Base-by-base conservation (phyloP, 2,888 invertebrate genomes). In the Mimachlamys varia region DNA sequence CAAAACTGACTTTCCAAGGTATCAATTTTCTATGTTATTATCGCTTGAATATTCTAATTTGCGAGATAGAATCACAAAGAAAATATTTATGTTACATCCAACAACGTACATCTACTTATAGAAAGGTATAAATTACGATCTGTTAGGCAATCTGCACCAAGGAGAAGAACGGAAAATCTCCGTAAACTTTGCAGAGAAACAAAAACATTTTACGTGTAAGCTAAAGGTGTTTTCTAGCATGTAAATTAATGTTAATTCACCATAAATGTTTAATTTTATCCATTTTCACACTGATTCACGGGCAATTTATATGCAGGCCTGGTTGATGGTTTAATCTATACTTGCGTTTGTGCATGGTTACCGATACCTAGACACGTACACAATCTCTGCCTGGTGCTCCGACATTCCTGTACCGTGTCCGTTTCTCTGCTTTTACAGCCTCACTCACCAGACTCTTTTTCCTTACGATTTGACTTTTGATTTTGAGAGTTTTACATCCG, bases 21-120 rank as follows among this genome's bases (percentile, higher is more conserved):
- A 76, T 76, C 27, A 76, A 33, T 76, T 76, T 76, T 33, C 76
- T 76, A 33, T 76, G 33, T 76, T 7, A 76, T 76, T 76, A 76
- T 76, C 76, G 33, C 76, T 15, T 76, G 76, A 76, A 33, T n/a
- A 33, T 33, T 76, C 33, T 76, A 15, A 76, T 33, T 76, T 76
- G 19, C 27, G 33, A 33, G 27, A 27, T 22, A 76, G 33, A 76
- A 76, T 76, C 76, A 76, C 76, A 27, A 10, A 33, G 12, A 12
- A 44, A 44, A 5, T 33, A 27, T 7, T 76, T 33, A 76, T 22
- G 10, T 76, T 27, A 33, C 17, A 76, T 27, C 76, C 33, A 76
- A 76, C 76, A 27, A 76, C 22, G 33, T n/a, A 33, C 76, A 33
- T 33, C 27, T 12, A 5, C 12, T 76, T 76, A 76, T 27, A 12